Conservation (phyloP, 1,140 invertebrate genomes). For the Drosophila fuyamai region DNA sequence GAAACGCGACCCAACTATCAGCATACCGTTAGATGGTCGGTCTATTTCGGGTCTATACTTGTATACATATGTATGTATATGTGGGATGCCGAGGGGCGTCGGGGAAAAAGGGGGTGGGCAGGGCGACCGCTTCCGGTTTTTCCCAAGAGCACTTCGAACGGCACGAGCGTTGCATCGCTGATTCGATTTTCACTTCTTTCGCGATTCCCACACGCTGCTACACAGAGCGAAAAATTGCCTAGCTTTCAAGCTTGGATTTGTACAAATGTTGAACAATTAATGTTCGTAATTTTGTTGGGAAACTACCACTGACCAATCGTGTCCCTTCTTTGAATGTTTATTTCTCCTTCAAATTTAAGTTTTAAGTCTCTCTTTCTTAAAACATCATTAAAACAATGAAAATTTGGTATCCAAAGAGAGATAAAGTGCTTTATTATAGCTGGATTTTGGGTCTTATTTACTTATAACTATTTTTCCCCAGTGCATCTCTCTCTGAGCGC, state of each 20-base stretch:
- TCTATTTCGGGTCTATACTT: slow-evolving; percentile 61
- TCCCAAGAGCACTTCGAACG: slow-evolving; percentile 36
- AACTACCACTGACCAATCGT: no score
- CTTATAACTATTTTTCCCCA: neutral
- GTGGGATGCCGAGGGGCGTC: slow-evolving; percentile 14
- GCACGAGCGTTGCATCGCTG: slow-evolving; percentile 20
- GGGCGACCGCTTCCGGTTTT: slow-evolving; percentile 69
- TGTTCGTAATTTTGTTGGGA: no score
- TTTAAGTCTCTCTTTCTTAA: no score
- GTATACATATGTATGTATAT: neutral
- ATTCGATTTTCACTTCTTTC: slow-evolving; percentile 9
- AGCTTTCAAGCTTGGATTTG: neutral
- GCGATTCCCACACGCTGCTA: slow-evolving; percentile 11
- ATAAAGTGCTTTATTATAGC: no score
- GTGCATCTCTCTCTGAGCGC: neutral
- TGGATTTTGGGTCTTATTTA: no score
- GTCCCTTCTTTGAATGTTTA: no score
- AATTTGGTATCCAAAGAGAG: no score
- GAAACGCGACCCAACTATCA: slow-evolving; percentile 40
- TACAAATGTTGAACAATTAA: no score
- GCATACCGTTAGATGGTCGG: slow-evolving; percentile 57
- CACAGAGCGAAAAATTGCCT: neutral
- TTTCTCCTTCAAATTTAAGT: no score
- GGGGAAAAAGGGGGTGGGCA: neutral
- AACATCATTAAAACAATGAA: no score